Conservation (phyloP, 1,140 invertebrate genomes). For the Rhyzopertha dominica region DNA sequence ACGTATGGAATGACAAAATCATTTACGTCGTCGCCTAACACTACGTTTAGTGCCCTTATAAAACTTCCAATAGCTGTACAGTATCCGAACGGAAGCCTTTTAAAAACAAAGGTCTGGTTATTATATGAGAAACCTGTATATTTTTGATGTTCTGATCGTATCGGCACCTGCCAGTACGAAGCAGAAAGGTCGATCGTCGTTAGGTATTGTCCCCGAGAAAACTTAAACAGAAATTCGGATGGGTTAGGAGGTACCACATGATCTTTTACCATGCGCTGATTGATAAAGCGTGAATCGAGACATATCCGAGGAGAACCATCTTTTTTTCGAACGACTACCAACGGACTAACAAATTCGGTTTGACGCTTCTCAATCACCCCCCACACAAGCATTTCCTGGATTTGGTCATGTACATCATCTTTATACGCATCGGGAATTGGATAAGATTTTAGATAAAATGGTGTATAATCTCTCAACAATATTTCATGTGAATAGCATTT, state of each 20-base stretch:
- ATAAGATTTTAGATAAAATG: not conserved
- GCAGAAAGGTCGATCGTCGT: slow-evolving; percentile 8
- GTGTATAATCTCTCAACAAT: too few relatives aligned
- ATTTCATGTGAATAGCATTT: too few relatives aligned
- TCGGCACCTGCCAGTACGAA: slow-evolving; percentile 12
- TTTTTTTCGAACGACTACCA: slow-evolving; percentile 13
- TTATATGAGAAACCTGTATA: slow-evolving; percentile 10
- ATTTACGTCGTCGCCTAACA: slow-evolving; percentile 4
- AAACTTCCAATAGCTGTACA: not conserved
- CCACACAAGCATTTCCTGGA: slow-evolving; percentile 3
- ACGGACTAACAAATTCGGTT: slow-evolving; percentile 8
- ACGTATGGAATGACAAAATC: slow-evolving; percentile 1
- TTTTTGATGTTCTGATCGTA: slow-evolving; percentile 5
- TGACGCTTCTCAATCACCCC: slow-evolving; percentile 1
- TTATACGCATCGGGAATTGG: slow-evolving; percentile 2
- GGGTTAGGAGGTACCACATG: slow-evolving; percentile 6
- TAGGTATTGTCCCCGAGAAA: slow-evolving; percentile 5
- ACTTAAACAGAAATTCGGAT: slow-evolving; percentile 6
- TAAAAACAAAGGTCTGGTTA: slow-evolving; percentile 9
- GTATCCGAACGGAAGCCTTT: slow-evolving; percentile 6
- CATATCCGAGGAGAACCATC: slow-evolving; percentile 2
- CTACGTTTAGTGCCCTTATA: slow-evolving; percentile 3
- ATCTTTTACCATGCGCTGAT: slow-evolving; percentile 9
- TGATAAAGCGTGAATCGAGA: slow-evolving; percentile 8
- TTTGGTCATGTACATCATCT: not conserved